Base-by-base conservation (phyloP, 1,140 invertebrate species). In the Brachionus calyciflorus region DNA sequence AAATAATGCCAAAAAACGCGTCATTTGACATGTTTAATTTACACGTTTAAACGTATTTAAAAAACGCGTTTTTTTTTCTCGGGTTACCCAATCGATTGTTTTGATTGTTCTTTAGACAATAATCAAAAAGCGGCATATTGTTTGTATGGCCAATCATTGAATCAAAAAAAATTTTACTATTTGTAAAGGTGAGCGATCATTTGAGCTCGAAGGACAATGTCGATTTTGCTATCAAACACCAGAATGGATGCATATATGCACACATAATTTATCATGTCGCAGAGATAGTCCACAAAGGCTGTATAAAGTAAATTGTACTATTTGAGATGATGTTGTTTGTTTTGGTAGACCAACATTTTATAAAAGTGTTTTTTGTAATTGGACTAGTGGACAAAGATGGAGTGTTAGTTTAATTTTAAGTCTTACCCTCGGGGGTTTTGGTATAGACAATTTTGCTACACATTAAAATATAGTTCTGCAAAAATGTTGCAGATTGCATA, bases 351-450 rank as follows among this genome's bases (percentile, higher is more conserved):
- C 84, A 78, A 80, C 78, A 49, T 98, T 98, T 86, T 87, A 89
- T 41, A 94, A 95, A 84, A 93, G 91, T 83, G 83, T 93, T n/a
- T 86, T 86, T 65, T 99, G 96, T 83, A 96, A 96, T 82, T 98
- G 95, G 94, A 98, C 94, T 7, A 91, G 93, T 78, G 96, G 96
- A 7, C 93, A 96, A 82, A 89, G 91, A 69, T 99, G 96, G 96
- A 91, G 91, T 10, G 96, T 93, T n/a, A 92, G 95, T 7, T 86
- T 99, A 12, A 87, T 93, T 40, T 88, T 98, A 78, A 87, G 86
- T 78, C 88, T 99, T 68, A 96, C 94, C 0, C 84, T 98, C 6
- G 96, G 96, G 49, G 96, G 96, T 19, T 98, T 99, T 87, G 96
- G 96, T 41, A 93, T 94, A 37, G 96, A 99, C 83, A 88, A n/a